These are phyloP conservation scores for Drosophila anomalata DNA, from an alignment of 2,888 invertebrate genomes.

Conservation along the genomic window DNA sequence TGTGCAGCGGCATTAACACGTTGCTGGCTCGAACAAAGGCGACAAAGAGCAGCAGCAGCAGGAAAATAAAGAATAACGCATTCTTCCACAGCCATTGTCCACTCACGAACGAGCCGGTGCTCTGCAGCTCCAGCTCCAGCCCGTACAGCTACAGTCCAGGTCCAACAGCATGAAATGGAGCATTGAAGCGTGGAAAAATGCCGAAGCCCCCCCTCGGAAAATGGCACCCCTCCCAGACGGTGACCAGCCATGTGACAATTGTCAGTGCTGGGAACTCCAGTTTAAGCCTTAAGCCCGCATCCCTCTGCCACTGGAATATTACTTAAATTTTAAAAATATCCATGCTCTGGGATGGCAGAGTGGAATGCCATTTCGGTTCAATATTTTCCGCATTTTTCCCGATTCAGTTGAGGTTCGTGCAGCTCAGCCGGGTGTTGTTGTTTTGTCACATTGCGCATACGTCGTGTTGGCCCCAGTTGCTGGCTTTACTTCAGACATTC, in stretches of 20 bases:
- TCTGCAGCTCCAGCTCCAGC: conserved; percentile 4
- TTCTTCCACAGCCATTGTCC: conserved; percentile 60
- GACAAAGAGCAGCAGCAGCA: conserved; percentile 32
- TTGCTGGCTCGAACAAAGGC: conserved; percentile 57
- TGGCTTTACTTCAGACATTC: conserved; percentile 47
- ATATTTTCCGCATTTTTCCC: conserved; percentile 18
- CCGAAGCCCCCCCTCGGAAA: background rate
- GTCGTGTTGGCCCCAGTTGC: conserved; percentile 58
- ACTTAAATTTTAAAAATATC: conserved; percentile 6
- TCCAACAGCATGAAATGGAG: conserved; percentile 50
- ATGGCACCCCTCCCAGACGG: background rate
- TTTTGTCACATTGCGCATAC: conserved; percentile 64
- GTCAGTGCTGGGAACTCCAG: conserved; percentile 68
- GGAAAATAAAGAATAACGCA: conserved; percentile 30
- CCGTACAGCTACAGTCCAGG: conserved; percentile 6
- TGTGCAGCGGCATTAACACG: conserved; percentile 68
- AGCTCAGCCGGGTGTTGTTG: conserved; percentile 6
- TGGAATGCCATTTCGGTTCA: conserved; percentile 26
- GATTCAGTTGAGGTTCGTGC: conserved; percentile 2
- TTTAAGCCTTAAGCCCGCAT: conserved; percentile 65
- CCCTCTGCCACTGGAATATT: conserved; percentile 5
- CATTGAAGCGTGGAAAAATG: conserved; percentile 55
- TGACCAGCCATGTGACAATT: conserved; percentile 68
- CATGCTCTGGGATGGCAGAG: background rate
- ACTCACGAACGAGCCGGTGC: conserved; percentile 30